Percentiles rank a stretch among this genome's conserved stretches.
Conservation (phyloP, 2,888 invertebrate species). For the Drosophila helvetica region DNA sequence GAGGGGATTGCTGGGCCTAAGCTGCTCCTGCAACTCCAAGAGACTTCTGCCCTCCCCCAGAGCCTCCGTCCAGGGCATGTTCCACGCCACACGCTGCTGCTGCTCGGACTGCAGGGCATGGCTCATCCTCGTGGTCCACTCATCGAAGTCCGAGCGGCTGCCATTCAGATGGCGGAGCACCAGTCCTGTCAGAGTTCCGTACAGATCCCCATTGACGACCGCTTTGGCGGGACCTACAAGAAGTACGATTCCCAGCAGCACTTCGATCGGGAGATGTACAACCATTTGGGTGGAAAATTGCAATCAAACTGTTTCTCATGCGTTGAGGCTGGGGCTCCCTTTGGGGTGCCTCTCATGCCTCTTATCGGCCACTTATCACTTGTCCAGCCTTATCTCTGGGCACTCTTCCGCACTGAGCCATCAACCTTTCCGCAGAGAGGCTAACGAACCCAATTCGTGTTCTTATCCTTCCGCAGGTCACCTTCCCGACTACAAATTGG, state of each 20-base stretch:
- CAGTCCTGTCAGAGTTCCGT: background rate
- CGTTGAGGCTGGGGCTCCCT: background rate
- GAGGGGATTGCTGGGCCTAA: slow-evolving; percentile 46
- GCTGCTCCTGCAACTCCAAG: slow-evolving; percentile 24
- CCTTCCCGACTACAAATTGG: slow-evolving; percentile 88
- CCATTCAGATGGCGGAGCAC: slow-evolving; percentile 24
- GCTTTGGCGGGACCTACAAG: background rate
- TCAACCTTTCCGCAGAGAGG: background rate
- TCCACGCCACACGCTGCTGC: slow-evolving; percentile 54
- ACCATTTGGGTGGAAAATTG: slow-evolving; percentile 35
- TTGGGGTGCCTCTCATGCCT: background rate
- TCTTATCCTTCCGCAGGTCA: slow-evolving; percentile 69
- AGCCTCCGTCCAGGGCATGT: slow-evolving; percentile 38
- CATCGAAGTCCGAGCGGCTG: slow-evolving; percentile 34
- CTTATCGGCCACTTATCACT: slow-evolving; percentile 18
- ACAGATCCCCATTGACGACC: background rate
- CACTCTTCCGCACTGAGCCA: background rate
- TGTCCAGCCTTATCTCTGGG: background rate
- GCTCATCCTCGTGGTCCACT: slow-evolving; percentile 43
- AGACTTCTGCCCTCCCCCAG: background rate
- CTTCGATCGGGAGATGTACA: slow-evolving; percentile 2
- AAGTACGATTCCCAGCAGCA: background rate
- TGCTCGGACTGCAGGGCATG: slow-evolving; percentile 12
- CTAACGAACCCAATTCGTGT: slow-evolving; percentile 20
- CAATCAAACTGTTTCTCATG: slow-evolving; percentile 28